A percentile compares a stretch with the other conserved stretches of the same genome.
Evolutionary conservation across 64 coral and sea anemone genomes (phyloP).

Genomic region (Montipora cactus): DNA sequence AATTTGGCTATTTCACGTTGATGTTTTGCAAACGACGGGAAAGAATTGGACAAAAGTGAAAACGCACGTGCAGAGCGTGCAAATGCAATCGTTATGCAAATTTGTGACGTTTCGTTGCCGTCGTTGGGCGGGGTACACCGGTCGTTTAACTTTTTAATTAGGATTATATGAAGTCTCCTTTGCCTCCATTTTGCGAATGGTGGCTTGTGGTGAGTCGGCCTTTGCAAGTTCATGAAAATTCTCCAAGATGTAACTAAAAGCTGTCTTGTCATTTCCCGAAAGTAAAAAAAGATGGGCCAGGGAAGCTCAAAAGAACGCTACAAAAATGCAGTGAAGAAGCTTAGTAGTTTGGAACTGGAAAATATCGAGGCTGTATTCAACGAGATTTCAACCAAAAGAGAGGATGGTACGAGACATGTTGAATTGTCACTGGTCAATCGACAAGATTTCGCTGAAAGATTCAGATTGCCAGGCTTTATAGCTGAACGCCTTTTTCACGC

Average conservation of each 20-base stretch:
- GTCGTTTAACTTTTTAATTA: too few species aligned
- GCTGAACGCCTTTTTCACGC: conserved; percentile 91
- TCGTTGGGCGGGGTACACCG: too few species aligned
- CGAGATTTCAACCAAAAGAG: conserved; percentile 83
- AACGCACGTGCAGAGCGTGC: too few species aligned
- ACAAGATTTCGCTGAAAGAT: conserved; percentile 94
- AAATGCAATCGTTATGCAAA: too few species aligned
- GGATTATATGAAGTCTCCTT: too few species aligned
- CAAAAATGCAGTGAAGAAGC: conserved; percentile 84
- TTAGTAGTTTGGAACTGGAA: conserved; percentile 87
- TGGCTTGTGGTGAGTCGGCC: too few species aligned
- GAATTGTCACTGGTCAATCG: conserved; percentile 79
- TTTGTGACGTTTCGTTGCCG: too few species aligned
- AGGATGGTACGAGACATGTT: conserved; percentile 85
- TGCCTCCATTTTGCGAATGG: too few species aligned
- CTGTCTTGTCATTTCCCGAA: not conserved
- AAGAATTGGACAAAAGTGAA: too few species aligned
- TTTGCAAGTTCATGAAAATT: not conserved
- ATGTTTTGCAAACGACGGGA: too few species aligned
- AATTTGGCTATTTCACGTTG: too few species aligned
- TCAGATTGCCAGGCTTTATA: conserved; percentile 88
- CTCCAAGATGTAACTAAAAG: not conserved
- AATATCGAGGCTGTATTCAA: conserved; percentile 94
- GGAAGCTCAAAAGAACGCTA: conserved; percentile 88
- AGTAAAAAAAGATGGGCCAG: conserved; percentile 75